Evolutionary conservation across 2,888 invertebrate genomes (phyloP).

Genomic region (Synergus umbraculus): DNA sequence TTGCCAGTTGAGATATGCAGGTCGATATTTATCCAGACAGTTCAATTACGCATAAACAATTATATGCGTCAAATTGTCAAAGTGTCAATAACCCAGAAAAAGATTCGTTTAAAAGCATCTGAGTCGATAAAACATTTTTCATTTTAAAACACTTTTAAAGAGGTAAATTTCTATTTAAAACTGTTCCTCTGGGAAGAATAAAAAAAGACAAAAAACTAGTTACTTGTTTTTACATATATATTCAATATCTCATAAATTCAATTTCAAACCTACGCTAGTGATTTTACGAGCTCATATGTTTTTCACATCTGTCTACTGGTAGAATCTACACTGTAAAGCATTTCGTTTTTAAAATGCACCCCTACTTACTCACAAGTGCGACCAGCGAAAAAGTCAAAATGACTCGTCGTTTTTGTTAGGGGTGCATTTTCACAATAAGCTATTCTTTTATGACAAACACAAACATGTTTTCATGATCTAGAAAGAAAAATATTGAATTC

Average conservation of each 20-base stretch:
- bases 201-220: not conserved
- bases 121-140: not conserved
- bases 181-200: not conserved
- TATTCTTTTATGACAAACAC: not conserved
- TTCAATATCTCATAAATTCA: conserved; percentile 10
- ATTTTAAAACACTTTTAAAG: not conserved
- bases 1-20: not conserved
- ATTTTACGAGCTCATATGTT: conserved; percentile 4
- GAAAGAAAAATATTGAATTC: no score
- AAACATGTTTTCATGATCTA: not conserved
- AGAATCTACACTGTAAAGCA: not conserved
- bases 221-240: not conserved
- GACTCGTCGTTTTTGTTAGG: not conserved
- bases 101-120: not conserved
- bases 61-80: not conserved
- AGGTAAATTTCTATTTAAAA: not conserved
- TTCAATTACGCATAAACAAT: not conserved
- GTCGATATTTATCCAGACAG: not conserved
- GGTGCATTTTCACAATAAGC: conserved; percentile 1
- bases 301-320: conserved; percentile 16
- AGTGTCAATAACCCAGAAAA: not conserved
- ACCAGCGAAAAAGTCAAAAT: conserved; percentile 8
- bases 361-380: conserved; percentile 1
- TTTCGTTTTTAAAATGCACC: conserved; percentile 1
- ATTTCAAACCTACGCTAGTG: not conserved